Conservation (phyloP, 2,113 vertebrate species). For the Herpetotheres cachinnans region DNA sequence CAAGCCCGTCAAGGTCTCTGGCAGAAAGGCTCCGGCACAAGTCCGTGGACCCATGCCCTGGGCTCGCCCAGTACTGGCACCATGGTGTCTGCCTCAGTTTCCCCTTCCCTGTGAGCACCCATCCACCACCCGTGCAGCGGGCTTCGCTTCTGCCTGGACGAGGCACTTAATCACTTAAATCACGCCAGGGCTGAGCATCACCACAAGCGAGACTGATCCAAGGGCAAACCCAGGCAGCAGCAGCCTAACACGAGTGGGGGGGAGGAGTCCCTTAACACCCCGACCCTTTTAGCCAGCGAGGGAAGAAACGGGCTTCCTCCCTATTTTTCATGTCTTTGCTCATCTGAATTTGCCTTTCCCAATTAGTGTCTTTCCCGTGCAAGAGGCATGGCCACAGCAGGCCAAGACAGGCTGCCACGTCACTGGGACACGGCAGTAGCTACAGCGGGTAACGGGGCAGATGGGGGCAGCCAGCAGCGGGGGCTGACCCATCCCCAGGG, state of each 20-base stretch:
- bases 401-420: not conserved
- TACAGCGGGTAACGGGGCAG: not conserved
- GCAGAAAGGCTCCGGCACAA: not conserved
- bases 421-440: accelerated
- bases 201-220: not conserved
- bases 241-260: accelerated
- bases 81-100: not conserved
- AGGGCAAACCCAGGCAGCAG: not conserved
- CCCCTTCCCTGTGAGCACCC: not conserved
- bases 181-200: not conserved
- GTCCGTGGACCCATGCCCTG: accelerated
- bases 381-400: not conserved
- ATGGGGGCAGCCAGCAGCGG: not conserved
- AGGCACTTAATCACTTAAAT: not conserved
- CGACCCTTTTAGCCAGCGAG: not conserved
- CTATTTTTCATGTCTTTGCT: not conserved
- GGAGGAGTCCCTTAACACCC: not conserved
- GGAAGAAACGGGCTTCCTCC: not conserved
- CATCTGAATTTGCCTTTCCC: not conserved
- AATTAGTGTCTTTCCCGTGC: not conserved
- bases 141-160: not conserved
- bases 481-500: not conserved
- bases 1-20: not conserved
- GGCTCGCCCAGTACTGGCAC: not conserved
- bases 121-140: not conserved